Base-by-base conservation (phyloP, 2,888 invertebrate genomes). In the Macrosoma leucophasiata region DNA sequence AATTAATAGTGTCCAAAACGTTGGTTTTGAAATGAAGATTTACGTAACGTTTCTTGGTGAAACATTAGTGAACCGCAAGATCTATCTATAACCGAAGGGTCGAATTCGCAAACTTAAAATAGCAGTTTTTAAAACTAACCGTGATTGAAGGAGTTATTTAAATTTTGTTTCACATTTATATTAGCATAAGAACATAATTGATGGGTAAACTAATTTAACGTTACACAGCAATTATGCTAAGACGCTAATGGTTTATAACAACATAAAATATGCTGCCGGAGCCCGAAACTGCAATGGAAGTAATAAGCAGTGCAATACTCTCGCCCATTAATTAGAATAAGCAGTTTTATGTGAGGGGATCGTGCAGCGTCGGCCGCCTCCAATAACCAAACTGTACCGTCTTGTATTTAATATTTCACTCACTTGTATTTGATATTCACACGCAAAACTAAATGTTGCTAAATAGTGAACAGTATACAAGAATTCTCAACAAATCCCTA, bases 241-340 rank as follows among this genome's bases (percentile, higher is more conserved):
- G 78, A 66, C 70, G 69, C 67, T 72, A 68, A 71, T 75, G 77
- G 76, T 74, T 77, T 77, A 77, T 76, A 71, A 70, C 75, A 66
- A 74, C 71, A 74, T 77, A 74, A 73, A 75, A 74, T 72, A 72
- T 73, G 69, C 71, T 74, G 73, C 71, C 66, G 64, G 67, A 61
- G 58, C 58, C 67, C 67, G 73, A 73, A 76, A 76, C 78, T 79
- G 78, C 77, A 79, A 58, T 64, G 70, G 68, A 69, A 73, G 78
- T 78, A 78, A 77, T 79, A 79, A 79, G 72, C 75, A 75, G 65
- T 75, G 81, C 78, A 78, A 78, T 77, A 75, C 77, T 72, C 59
- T 52, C 52, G 58, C 46, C 54, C 53, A 73, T 82, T 81, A 81
- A 82, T 79, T 78, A 78, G 71, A 78, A 78, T 81, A 74, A 78